Conservation (phyloP, 2,113 vertebrate species). For the Limanda limanda region DNA sequence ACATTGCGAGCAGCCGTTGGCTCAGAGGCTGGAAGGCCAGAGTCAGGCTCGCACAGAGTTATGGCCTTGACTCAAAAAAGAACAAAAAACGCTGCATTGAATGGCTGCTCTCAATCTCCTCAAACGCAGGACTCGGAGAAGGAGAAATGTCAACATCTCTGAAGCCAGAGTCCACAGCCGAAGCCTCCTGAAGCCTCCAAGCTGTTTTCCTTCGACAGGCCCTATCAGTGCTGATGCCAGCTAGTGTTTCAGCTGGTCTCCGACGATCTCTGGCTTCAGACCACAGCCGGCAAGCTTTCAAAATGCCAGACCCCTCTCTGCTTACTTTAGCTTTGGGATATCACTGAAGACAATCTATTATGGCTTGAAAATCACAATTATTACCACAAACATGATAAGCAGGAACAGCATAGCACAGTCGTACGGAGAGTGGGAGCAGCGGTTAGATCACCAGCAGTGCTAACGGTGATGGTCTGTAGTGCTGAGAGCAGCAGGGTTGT, state of each 20-base stretch:
- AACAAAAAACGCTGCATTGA: slow-evolving; percentile 18
- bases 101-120: slow-evolving; percentile 41
- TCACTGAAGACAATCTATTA: slow-evolving; percentile 15
- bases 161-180: slow-evolving; percentile 42
- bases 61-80: slow-evolving; percentile 29
- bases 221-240: slow-evolving; percentile 26
- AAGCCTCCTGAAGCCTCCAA: slow-evolving; percentile 24
- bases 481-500: neutral
- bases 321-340: slow-evolving; percentile 31
- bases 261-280: slow-evolving; percentile 36
- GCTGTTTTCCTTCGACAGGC: slow-evolving; percentile 37
- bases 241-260: slow-evolving; percentile 30
- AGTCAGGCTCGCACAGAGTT: slow-evolving; percentile 12
- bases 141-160: slow-evolving; percentile 45
- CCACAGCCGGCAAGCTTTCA: slow-evolving; percentile 20
- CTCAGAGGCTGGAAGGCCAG: slow-evolving; percentile 9
- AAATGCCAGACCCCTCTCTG: slow-evolving; percentile 13
- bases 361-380: slow-evolving; percentile 8
- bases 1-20: slow-evolving; percentile 46
- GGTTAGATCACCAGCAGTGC: neutral
- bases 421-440: neutral
- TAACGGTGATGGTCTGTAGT: no score
- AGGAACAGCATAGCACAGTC: neutral
- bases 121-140: slow-evolving; percentile 36
- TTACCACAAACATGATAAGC: neutral